phyloP scores from a whole-genome alignment of 2,113 vertebrate genomes.

The Leucopsar rothschildi region DNA sequence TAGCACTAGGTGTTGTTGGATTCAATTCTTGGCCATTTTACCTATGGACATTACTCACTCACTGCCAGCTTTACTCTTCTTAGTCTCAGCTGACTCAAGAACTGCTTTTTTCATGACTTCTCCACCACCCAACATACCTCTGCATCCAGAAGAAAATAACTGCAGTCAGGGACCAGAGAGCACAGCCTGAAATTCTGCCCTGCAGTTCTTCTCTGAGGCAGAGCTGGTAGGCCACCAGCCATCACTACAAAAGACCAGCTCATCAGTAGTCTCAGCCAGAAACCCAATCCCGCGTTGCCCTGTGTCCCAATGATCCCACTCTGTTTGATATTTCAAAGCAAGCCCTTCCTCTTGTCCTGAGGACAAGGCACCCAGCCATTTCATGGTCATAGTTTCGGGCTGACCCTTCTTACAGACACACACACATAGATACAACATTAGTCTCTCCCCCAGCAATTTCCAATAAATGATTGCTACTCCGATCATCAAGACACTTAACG shows the following conservation, averaged over 20 bases:
- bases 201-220: background rate
- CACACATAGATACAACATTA: accelerated
- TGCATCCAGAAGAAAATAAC: background rate
- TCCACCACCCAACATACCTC: background rate
- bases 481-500: background rate
- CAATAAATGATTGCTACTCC: accelerated
- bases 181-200: background rate
- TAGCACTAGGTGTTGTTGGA: background rate
- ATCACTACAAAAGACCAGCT: accelerated
- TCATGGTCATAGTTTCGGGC: accelerated
- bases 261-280: background rate
- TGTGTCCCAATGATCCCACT: accelerated
- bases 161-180: background rate
- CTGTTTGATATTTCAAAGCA: background rate
- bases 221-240: background rate
- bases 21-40: background rate
- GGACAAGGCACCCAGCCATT: accelerated
- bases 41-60: background rate
- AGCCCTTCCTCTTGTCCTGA: background rate
- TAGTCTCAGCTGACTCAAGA: background rate
- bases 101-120: background rate
- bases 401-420: background rate
- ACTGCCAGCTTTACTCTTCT: background rate
- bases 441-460: background rate
- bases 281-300: background rate